Base-by-base conservation (phyloP, 1,140 invertebrate genomes). In the Halesus radiatus region DNA sequence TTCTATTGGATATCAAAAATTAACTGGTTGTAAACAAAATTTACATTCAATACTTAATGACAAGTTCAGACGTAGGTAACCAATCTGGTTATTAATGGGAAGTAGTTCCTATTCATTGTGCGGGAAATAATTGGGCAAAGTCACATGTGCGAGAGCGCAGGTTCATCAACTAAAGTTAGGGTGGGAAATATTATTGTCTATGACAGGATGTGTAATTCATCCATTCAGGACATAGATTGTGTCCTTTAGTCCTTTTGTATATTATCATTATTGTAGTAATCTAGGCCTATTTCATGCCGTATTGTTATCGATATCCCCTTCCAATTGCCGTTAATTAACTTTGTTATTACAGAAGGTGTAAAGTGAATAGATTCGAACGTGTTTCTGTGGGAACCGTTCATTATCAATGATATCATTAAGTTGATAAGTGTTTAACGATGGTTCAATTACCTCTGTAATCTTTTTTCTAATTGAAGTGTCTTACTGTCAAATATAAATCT, bases 161-260 rank as follows among this genome's bases (percentile, higher is more conserved):
- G 68, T 75, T 58, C 52, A 20, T 75, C 54, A 75, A 75, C 18
- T 15, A 3, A 29, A 54, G 72, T 13, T 53, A 52, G 23, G 23
- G 15, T 64, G 15, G 20, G 10, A 32, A 64, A 16, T 20, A 73
- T 29, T 37, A 75, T 75, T 75, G 72, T 75, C 72, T 75, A 75
- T 75, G 72, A 18, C 72, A 75, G 72, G 72, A 75, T 75, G 72
- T 75, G 72, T 75, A 75, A 75, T 75, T 75, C 53, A 75, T 58
- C 72, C 29, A 75, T 75, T 75, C 72, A 75, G n/a, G 16, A n/a
- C 53, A 29, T 58, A 60, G 53, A 58, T 32, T 75, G 54, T 75
- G 72, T 75, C 72, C 72, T 75, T 75, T 54, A 53, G 45, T 73
- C 72, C 72, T 75, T 75, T 72, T 73, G 45, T 73, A 29, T 75